Evolutionary conservation across 2,888 invertebrate species (phyloP).

Genomic region (Halictus ligatus): DNA sequence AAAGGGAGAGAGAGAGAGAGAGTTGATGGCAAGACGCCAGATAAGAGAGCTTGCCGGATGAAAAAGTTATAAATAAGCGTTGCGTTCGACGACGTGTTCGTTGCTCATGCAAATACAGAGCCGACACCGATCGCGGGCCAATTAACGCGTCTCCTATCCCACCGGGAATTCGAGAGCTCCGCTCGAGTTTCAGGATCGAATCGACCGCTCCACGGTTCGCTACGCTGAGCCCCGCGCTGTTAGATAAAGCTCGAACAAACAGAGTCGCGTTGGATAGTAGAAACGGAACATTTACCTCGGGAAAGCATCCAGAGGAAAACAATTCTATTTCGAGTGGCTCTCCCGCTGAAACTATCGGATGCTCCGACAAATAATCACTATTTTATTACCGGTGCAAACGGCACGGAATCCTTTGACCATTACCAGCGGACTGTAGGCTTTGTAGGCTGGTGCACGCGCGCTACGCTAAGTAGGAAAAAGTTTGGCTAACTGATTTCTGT

Average conservation of each 20-base stretch:
- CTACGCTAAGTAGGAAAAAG: not conserved
- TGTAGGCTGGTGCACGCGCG: not conserved
- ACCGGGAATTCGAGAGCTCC: not conserved
- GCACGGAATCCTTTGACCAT: not conserved
- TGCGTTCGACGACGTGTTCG: conserved; percentile 70
- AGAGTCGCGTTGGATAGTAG: not conserved
- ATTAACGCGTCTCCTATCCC: conserved; percentile 35
- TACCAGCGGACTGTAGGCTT: not conserved
- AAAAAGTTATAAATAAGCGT: conserved; percentile 77
- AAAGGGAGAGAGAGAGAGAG: conserved; percentile 21
- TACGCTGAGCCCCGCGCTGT: not conserved
- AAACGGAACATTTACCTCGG: not conserved
- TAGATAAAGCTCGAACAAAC: conserved; percentile 14
- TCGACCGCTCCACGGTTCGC: conserved; percentile 4
- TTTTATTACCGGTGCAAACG: not conserved
- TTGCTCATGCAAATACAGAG: conserved; percentile 68
- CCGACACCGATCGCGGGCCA: conserved; percentile 44
- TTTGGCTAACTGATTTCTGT: not conserved
- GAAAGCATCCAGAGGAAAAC: not conserved
- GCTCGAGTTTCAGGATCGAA: conserved; percentile 14
- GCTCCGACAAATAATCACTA: not conserved
- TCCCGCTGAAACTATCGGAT: not conserved
- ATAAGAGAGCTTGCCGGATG: conserved; percentile 72
- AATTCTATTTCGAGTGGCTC: not conserved
- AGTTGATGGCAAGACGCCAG: conserved; percentile 73